A percentile compares a stretch with the other conserved stretches of the same genome.
These are phyloP conservation scores for Apotomis betuletana DNA, from an alignment of 2,888 invertebrate genomes.

Conservation along the genomic window DNA sequence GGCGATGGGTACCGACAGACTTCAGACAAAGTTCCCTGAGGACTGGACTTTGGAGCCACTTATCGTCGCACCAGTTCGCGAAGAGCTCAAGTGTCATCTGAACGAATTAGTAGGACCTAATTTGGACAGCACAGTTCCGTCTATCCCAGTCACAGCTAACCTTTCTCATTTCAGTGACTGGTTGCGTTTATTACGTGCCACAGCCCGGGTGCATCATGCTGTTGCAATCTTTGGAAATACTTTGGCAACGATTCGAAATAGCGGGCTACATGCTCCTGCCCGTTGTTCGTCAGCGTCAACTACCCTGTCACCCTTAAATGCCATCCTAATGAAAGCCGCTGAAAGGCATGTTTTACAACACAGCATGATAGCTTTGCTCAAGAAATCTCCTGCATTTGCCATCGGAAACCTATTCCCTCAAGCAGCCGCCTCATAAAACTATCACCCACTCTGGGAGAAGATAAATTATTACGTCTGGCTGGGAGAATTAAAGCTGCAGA, in stretches of 20 bases:
- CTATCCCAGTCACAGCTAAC: conserved; percentile 3
- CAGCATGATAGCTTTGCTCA: not conserved
- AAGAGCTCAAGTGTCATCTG: conserved; percentile 2
- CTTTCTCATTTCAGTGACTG: conserved; percentile 6
- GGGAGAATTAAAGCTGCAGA: conserved; percentile 9
- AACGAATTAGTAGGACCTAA: conserved; percentile 14
- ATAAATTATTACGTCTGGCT: not conserved
- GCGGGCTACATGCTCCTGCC: not conserved
- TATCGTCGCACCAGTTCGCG: conserved; percentile 5
- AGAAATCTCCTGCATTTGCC: not conserved
- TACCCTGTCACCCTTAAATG: not conserved
- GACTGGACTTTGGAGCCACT: not conserved
- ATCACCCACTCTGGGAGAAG: conserved; percentile 11
- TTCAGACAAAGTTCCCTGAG: not conserved
- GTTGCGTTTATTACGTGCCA: conserved; percentile 20
- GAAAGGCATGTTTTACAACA: not conserved
- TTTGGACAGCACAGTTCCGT: not conserved
- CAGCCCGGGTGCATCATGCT: conserved; percentile 15
- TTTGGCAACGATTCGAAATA: conserved; percentile 10
- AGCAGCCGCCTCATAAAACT: conserved; percentile 12
- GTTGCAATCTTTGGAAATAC: conserved; percentile 8
- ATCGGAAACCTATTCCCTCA: not conserved
- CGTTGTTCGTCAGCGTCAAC: not conserved
- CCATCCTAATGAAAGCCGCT: conserved; percentile 4
- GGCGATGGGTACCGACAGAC: conserved; percentile 44